Evolutionary conservation across 2,113 vertebrate genomes (phyloP).

Genomic region (Rutilus rutilus): DNA sequence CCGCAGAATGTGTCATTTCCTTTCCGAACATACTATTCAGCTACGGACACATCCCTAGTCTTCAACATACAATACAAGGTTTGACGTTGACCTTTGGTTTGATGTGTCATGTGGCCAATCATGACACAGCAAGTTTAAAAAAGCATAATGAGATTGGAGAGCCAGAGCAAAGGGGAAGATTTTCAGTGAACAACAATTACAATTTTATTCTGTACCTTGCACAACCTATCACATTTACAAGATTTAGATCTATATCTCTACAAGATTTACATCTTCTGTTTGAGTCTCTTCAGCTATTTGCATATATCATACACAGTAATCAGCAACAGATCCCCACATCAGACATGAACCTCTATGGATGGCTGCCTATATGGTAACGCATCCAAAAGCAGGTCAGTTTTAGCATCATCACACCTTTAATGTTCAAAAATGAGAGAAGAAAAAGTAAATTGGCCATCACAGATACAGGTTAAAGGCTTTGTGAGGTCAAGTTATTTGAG

Average conservation of each 20-base stretch:
- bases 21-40: no score
- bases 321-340: constrained; percentile 31
- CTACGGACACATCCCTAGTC: no score
- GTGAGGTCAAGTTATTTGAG: background rate
- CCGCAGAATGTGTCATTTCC: no score
- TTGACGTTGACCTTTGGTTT: background rate
- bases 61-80: background rate
- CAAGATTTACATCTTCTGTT: constrained; percentile 5
- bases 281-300: constrained; percentile 28
- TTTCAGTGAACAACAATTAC: background rate
- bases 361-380: constrained; percentile 10
- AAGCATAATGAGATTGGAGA: no score
- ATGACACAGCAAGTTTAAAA: no score
- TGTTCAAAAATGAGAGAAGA: background rate
- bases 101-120: background rate
- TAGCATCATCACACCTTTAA: background rate
- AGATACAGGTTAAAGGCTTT: background rate
- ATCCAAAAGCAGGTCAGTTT: background rate
- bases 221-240: constrained; percentile 14
- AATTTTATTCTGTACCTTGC: background rate
- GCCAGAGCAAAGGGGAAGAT: background rate
- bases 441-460: background rate
- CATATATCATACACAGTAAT: constrained; percentile 26
- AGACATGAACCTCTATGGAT: constrained; percentile 2
- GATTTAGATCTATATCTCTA: no score